Evolutionary conservation across 2,113 vertebrate species (phyloP).

Genomic region (Henicopernis longicauda): DNA sequence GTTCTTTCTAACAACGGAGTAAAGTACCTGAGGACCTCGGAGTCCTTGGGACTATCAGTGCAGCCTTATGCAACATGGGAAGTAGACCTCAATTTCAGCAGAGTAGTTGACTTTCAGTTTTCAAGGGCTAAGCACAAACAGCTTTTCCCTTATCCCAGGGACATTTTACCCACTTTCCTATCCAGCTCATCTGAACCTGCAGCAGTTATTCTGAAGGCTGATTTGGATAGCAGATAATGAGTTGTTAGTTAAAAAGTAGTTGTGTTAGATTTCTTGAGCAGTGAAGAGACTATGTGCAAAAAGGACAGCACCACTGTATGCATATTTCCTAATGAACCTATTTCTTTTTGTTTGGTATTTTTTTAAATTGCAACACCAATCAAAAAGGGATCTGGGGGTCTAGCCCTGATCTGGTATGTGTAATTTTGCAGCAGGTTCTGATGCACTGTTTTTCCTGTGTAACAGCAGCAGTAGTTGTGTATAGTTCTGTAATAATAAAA

Average conservation of each 20-base stretch:
- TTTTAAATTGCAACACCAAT: neutral
- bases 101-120: neutral
- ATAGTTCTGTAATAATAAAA: neutral
- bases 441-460: neutral
- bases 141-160: neutral
- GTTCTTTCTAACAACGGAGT: neutral
- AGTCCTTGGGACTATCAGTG: neutral
- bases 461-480: neutral
- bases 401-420: neutral
- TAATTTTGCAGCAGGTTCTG: neutral
- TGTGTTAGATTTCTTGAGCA: neutral
- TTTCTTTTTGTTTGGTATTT: neutral
- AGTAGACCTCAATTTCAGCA: neutral
- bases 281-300: neutral
- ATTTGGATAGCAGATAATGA: neutral
- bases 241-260: neutral
- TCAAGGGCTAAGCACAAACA: neutral
- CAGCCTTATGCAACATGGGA: rapidly evolving
- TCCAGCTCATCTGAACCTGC: neutral
- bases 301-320: neutral
- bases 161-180: neutral
- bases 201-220: neutral
- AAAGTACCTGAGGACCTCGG: neutral
- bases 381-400: neutral
- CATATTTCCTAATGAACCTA: neutral